Base-by-base conservation (phyloP, 1,140 invertebrate species). In the Eciton burchellii region DNA sequence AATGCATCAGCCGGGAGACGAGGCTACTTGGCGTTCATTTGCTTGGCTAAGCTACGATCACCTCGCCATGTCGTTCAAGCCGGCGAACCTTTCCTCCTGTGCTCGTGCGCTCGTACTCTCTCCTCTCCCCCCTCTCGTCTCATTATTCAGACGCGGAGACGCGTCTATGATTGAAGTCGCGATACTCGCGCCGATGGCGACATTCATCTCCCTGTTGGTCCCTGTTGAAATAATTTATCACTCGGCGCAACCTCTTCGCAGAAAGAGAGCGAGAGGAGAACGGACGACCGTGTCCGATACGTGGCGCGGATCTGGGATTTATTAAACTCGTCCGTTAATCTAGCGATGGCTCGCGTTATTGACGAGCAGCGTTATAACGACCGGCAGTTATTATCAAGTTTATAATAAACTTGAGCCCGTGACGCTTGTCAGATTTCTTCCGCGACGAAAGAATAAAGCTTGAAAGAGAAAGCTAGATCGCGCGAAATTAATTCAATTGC, bases 31-130 rank as follows among this genome's bases (percentile, higher is more conserved):
- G 86, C 82, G 90, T 91, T 90, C 89, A 90, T 91, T 91, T 91
- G 90, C 90, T 90, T 91, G 87, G 90, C 90, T 91, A 91, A 91
- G 90, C 89, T 86, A 87, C 88, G 84, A 91, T 90, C 87, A 83
- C 83, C 70, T 49, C 65, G 65, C 71, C 81, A 84, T 74, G 76
- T 82, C 77, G 9, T 57, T 66, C 60, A 49, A 60, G 54, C 54
- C 73, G 35, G 60, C 68, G 70, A 87, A 72, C 77, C 82, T 35
- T 76, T 65, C 56, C 84, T 54, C 52, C n/a, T n/a, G n/a, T n/a
- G n/a, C n/a, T n/a, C n/a, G n/a, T n/a, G n/a, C 41, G 24, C 21
- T 45, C 52, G 35, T 29, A 11, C 26, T 43, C 74, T 59, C 56
- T 65, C 26, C 71, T 54, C 72, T n/a, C n/a, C n/a, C n/a, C 26